Conservation (phyloP, 1,140 invertebrate species). For the Apis florea region DNA sequence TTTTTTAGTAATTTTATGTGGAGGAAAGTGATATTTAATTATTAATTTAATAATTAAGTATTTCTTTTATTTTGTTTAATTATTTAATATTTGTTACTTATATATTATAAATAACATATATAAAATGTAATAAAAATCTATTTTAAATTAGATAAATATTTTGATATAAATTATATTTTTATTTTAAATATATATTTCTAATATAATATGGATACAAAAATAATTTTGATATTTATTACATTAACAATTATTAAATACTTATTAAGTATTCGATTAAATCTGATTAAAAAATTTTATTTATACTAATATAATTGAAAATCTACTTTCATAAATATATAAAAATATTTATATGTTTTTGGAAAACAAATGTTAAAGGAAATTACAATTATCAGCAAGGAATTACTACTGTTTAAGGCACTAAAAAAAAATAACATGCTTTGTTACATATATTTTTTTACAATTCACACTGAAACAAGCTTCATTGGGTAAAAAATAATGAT, state of each 20-base stretch:
- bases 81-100: conserved; percentile 25
- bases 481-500: conserved; percentile 23
- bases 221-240: not conserved
- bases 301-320: conserved; percentile 3
- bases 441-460: conserved; percentile 40
- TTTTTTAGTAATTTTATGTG: conserved; percentile 46
- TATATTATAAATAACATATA: conserved; percentile 1
- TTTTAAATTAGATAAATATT: not conserved
- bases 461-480: conserved; percentile 41
- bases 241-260: not conserved
- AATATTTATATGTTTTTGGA: conserved; percentile 25
- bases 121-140: not conserved
- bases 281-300: conserved; percentile 1
- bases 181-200: not conserved
- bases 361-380: conserved; percentile 37
- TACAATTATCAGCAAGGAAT: conserved; percentile 39
- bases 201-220: not conserved
- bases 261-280: not conserved
- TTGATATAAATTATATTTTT: not conserved
- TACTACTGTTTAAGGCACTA: conserved; percentile 34
- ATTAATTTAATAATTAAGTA: not conserved
- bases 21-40: conserved; percentile 31
- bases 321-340: conserved; percentile 19
- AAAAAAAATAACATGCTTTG: conserved; percentile 53
- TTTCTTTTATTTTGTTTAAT: not conserved